Base-by-base conservation (phyloP, 2,888 invertebrate genomes). In the Gastracanthus pulcherrimus region DNA sequence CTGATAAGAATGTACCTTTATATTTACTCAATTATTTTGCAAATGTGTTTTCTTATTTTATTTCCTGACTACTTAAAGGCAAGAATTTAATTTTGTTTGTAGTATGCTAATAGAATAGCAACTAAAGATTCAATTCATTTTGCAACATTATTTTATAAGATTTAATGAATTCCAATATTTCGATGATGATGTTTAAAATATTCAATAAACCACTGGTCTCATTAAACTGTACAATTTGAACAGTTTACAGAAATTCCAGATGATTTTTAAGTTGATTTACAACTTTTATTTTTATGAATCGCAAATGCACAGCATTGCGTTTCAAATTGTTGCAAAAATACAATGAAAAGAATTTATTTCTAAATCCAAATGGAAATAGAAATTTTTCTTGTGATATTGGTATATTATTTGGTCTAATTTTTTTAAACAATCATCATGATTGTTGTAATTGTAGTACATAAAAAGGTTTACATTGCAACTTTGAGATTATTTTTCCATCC, bases 301-400 rank as follows among this genome's bases (percentile, higher is more conserved):
- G 62, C 60, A 55, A 75, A 78, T 82, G 75, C 78, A 75, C 70
- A 66, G 75, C 58, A 71, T 48, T 82, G 82, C 75, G 55, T 58
- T 82, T 71, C 75, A 78, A 69, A 31, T 55, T 70, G 48, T 78
- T 74, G 70, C 78, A 58, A 26, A 29, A 70, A 58, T 67, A 23
- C n/a, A 75, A 51, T 58, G 11, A 67, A 75, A 70, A 69, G 41
- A 60, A 64, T 38, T 66, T 60, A 75, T 64, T 78, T 78, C 78
- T 72, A 80, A 26, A 76, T 82, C 79, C 71, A 41, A 62, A 55
- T 55, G 76, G 82, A 80, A 82, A 74, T 74, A 80, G 76, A 80
- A 80, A 74, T 34, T 76, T 76, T 78, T 79, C 62, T 81, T 45
- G 9, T 66, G 16, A 26, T 48, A 38, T 55, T 26, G 55, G 62